phyloP scores from a whole-genome alignment of 35 echinoderm and acorn worm species.

The Lytechinus variegatus region DNA sequence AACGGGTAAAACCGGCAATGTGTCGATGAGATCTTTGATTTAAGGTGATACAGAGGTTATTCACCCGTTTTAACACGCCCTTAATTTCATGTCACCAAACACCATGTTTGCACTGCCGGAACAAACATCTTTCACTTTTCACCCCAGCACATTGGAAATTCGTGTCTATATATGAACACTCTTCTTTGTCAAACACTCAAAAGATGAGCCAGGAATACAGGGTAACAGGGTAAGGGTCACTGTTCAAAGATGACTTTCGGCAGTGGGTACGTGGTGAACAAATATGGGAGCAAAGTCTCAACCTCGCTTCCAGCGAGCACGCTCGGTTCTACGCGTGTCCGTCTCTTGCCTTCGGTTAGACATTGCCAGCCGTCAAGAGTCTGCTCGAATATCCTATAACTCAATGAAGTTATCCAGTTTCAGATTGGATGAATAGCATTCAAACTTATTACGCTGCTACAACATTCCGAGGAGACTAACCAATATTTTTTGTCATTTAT shows the following conservation, averaged over 20 bases:
- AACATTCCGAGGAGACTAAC: not conserved
- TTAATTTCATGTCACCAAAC: not conserved
- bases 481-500: not conserved
- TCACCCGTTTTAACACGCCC: not conserved
- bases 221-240: not conserved
- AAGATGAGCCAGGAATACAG: not conserved
- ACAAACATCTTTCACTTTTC: not conserved
- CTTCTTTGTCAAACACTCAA: not conserved
- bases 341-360: conserved; percentile 8
- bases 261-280: not conserved
- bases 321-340: not conserved
- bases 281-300: not conserved
- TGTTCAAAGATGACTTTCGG: not conserved
- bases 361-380: not conserved
- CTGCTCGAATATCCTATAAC: conserved; percentile 18
- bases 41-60: not conserved
- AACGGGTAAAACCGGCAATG: not conserved
- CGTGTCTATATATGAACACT: not conserved
- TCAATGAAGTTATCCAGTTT: not conserved
- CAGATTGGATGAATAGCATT: conserved; percentile 19
- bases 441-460: not conserved
- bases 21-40: not conserved
- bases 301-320: not conserved
- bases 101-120: not conserved
- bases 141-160: not conserved